Base-by-base conservation (phyloP, 2,797 vertebrate genomes). In the Paramormyrops hopkinsi region DNA sequence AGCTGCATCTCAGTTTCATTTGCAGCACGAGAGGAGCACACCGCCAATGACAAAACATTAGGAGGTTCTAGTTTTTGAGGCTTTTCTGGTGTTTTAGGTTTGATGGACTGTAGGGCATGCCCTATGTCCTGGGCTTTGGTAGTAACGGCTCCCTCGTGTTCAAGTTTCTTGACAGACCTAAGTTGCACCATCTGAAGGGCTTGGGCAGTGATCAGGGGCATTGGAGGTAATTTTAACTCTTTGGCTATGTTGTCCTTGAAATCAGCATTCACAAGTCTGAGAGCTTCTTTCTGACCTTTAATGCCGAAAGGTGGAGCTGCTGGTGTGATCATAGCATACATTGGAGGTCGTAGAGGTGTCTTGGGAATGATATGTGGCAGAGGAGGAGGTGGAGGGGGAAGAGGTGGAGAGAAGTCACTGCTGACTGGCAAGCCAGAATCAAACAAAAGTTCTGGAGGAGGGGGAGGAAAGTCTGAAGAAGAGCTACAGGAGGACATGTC, bases 131-230 rank as follows among this genome's bases (percentile, higher is more conserved):
- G 95, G 96, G 95, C 89, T 79, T 88, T 89, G 79, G 88, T 91
- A 48, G 88, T 37, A 19, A 93, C 91, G 5, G 88, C 91, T 7
- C 93, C 92, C 44, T 90, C 91, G 14, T 95, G 95, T 19, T 92
- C 87, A 79, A 93, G 88, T 65, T 93, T 94, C 41, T 94, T 97
- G 90, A 98, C 96, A 0, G 97, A 97, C 90, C 97, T 97, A 90
- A 99, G 94, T 91, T 97, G 98, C 79, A 99, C 97, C 92, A 95
- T 98, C 94, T 98, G 97, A 88, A 99, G 94, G 0, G 96, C 97
- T 89, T 97, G 96, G 0, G 98, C 94, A 50, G 99, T 99, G 91
- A 99, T 96, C 59, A 99, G 94, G 56, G 97, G 98, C 94, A 97
- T 95, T 50, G 94, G 91, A 17, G 95, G 6, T 8, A 92, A 89